A percentile compares a stretch with the other conserved stretches of the same genome.
Conservation (phyloP, 2,113 vertebrate species). For the Clinocottus analis region DNA sequence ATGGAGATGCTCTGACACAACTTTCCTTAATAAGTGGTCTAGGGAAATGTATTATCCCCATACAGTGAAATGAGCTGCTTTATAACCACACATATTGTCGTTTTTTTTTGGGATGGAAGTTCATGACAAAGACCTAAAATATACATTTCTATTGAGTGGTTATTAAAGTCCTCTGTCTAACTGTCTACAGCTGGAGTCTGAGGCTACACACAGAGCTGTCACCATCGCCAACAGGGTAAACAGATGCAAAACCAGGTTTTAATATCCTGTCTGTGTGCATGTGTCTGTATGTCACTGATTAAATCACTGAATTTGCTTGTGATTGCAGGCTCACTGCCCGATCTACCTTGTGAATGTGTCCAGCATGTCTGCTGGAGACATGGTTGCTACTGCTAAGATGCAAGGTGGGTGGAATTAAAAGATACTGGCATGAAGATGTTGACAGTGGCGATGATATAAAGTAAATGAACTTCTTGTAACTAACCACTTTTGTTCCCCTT, state of each 20-base stretch:
- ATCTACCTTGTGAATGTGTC: constrained; percentile 96
- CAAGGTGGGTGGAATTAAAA: constrained; percentile 85
- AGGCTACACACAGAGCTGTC: constrained; percentile 93
- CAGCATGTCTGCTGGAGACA: constrained; percentile 93
- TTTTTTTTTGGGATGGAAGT: background rate
- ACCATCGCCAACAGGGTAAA: constrained; percentile 97
- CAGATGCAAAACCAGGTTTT: background rate
- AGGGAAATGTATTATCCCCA: background rate
- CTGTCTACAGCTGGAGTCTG: constrained; percentile 90
- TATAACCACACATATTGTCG: background rate
- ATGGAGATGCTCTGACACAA: background rate
- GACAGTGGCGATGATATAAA: background rate
- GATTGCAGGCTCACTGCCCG: constrained; percentile 90
- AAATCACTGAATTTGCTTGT: background rate
- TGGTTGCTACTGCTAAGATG: constrained; percentile 94
- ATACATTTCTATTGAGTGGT: background rate
- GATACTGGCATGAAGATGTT: background rate
- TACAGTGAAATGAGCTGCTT: background rate
- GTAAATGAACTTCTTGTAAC: background rate
- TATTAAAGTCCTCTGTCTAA: constrained; percentile 6
- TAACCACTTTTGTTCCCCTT: background rate
- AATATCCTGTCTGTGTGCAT: background rate
- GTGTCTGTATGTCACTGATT: background rate
- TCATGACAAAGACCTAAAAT: background rate
- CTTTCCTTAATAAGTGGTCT: background rate